Percentiles rank a stretch among this genome's conserved stretches.
phyloP scores from a whole-genome alignment of 2,113 vertebrate genomes.

The Ivindomyrus marchei region DNA sequence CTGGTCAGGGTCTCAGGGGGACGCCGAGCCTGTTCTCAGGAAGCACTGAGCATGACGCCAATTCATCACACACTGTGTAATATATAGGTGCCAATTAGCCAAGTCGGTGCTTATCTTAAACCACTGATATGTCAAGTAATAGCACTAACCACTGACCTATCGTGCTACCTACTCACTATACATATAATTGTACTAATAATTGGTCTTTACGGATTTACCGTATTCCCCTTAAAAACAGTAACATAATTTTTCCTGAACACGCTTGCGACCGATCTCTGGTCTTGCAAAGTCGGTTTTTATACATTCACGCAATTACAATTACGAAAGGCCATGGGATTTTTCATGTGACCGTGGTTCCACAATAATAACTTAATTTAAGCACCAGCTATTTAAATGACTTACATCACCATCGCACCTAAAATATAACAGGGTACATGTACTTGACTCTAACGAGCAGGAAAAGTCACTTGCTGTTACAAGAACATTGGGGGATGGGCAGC shows the following conservation, averaged over 20 bases:
- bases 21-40: neutral
- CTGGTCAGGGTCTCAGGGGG: neutral
- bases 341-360: neutral
- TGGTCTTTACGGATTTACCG: neutral
- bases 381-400: neutral
- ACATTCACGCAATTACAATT: neutral
- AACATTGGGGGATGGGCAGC: constrained; percentile 8
- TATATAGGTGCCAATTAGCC: neutral
- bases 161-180: neutral
- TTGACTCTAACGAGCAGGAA: neutral
- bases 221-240: neutral
- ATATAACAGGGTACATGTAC: neutral
- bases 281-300: neutral
- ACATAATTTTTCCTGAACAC: neutral
- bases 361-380: neutral
- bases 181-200: neutral
- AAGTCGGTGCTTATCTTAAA: neutral
- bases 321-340: neutral
- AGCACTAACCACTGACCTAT: neutral
- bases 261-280: neutral
- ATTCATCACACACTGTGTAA: neutral
- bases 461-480: neutral
- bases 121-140: neutral
- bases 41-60: neutral
- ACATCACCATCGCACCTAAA: neutral